A percentile compares a stretch with the other conserved stretches of the same genome.
Evolutionary conservation across 2,888 invertebrate genomes (phyloP).

Genomic region (Drosophila ustulata): DNA sequence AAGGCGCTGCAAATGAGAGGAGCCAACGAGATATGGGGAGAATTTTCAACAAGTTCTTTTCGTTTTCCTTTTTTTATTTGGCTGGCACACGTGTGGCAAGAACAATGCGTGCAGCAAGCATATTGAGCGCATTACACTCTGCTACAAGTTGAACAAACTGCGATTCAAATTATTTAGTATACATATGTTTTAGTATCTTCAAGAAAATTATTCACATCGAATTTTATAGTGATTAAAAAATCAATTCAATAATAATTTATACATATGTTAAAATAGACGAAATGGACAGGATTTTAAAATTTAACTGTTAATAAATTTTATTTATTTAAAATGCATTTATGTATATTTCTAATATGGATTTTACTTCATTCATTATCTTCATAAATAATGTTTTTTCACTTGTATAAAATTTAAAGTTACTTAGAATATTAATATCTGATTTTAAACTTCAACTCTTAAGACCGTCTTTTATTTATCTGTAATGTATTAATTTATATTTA

Average conservation of each 20-base stretch:
- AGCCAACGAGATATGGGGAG: constrained; percentile 36
- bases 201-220: neutral
- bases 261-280: neutral
- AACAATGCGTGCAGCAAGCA: constrained; percentile 26
- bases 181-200: neutral
- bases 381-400: too few species aligned
- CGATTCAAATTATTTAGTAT: neutral
- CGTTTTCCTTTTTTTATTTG: constrained; percentile 26
- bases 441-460: too few species aligned
- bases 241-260: too few species aligned
- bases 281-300: neutral
- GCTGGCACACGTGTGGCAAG: constrained; percentile 49
- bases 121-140: constrained; percentile 34
- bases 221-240: neutral
- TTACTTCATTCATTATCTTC: neutral
- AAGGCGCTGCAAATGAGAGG: constrained; percentile 60
- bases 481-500: neutral
- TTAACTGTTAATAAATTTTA: neutral
- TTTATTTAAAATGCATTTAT: neutral
- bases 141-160: constrained; percentile 15
- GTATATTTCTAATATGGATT: neutral
- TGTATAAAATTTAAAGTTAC: too few species aligned
- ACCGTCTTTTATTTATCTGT: neutral
- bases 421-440: too few species aligned
- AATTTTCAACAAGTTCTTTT: constrained; percentile 41